These are phyloP conservation scores for Neomicropteryx cornuta DNA, from an alignment of 1,140 invertebrate genomes.

Conservation along the genomic window DNA sequence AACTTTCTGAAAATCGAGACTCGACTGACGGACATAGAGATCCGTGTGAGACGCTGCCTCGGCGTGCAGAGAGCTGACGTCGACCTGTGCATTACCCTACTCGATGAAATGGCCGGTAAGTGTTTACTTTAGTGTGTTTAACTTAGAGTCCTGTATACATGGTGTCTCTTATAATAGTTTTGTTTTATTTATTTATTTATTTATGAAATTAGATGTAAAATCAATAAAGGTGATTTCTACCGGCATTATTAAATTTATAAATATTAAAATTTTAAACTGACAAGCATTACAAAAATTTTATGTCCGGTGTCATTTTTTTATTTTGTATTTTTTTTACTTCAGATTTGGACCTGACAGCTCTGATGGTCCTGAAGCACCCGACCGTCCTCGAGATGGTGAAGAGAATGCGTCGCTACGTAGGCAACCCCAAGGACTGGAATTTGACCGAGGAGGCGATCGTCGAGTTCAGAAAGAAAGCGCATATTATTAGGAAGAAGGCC, in stretches of 20 bases:
- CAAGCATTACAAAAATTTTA: no score
- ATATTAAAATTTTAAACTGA: no score
- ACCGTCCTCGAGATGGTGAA: slow-evolving; percentile 68
- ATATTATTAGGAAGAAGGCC: slow-evolving; percentile 53
- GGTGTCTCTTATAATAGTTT: no score
- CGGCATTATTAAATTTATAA: no score
- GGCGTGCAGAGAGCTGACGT: slow-evolving; percentile 52
- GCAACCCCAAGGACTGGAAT: slow-evolving; percentile 62
- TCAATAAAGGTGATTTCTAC: no score
- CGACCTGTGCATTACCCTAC: slow-evolving; percentile 46
- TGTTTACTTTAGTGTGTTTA: no score
- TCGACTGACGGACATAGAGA: slow-evolving; percentile 59
- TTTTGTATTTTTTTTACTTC: slow-evolving; percentile 38
- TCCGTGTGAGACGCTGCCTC: slow-evolving; percentile 59
- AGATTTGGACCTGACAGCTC: slow-evolving; percentile 53
- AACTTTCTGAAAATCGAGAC: slow-evolving; percentile 56
- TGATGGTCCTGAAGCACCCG: slow-evolving; percentile 81
- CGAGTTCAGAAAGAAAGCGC: slow-evolving; percentile 52
- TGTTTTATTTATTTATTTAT: no score
- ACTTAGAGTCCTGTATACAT: no score
- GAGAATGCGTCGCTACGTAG: slow-evolving; percentile 58
- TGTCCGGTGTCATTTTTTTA: no score
- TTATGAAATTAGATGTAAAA: no score
- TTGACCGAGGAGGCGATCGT: slow-evolving; percentile 47
- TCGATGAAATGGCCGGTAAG: slow-evolving; percentile 44